Conservation (phyloP, 2,797 vertebrate species). For the Sebastes miniatus region DNA sequence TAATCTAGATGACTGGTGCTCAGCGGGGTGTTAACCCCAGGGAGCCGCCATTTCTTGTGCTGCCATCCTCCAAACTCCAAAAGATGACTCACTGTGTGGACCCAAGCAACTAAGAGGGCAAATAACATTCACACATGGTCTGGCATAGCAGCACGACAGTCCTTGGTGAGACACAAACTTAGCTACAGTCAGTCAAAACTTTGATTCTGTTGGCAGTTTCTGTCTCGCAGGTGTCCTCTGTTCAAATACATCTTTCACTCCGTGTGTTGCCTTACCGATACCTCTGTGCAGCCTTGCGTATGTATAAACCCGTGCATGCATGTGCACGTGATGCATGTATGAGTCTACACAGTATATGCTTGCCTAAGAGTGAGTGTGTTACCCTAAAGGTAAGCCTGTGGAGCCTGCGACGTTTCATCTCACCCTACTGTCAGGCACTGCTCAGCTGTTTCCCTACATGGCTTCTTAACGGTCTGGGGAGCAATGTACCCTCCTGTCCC, state of each 20-base stretch:
- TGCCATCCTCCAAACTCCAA: constrained; percentile 44
- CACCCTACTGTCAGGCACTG: constrained; percentile 47
- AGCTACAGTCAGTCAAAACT: constrained; percentile 55
- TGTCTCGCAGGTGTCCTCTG: constrained; percentile 61
- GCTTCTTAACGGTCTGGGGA: constrained; percentile 69
- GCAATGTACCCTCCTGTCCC: constrained; percentile 68
- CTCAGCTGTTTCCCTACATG: constrained; percentile 53
- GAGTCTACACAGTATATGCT: constrained; percentile 29
- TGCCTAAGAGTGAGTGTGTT: constrained; percentile 28
- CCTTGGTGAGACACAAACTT: constrained; percentile 60
- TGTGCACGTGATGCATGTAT: constrained; percentile 45
- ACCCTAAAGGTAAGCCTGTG: constrained; percentile 47
- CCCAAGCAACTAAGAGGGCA: constrained; percentile 52
- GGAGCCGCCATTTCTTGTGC: constrained; percentile 37
- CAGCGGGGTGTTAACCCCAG: constrained; percentile 33
- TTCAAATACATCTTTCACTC: constrained; percentile 48
- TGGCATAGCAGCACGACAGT: constrained; percentile 48
- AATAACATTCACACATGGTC: constrained; percentile 61
- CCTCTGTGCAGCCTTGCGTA: constrained; percentile 19
- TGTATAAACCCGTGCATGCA: constrained; percentile 26
- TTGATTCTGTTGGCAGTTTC: constrained; percentile 53
- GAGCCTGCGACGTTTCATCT: constrained; percentile 43
- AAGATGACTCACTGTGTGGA: constrained; percentile 59
- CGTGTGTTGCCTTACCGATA: constrained; percentile 29
- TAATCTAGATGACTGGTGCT: constrained; percentile 45